These are phyloP conservation scores for Germaria angustata DNA, from an alignment of 2,888 invertebrate genomes.

Conservation along the genomic window DNA sequence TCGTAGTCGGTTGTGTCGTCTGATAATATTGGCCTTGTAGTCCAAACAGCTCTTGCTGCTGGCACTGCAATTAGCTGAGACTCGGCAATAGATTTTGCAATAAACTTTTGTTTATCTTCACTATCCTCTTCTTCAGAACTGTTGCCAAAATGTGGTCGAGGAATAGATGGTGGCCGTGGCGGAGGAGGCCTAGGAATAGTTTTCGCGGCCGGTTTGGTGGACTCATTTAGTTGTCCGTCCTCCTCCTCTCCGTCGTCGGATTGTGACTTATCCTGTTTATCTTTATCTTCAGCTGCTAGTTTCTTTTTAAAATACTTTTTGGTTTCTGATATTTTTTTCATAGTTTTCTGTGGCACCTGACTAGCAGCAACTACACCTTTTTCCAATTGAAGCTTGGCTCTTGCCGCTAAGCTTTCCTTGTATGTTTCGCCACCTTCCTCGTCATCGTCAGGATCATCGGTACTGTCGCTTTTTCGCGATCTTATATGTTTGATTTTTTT, in stretches of 20 bases:
- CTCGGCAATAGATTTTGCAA: constrained; percentile 45
- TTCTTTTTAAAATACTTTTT: constrained; percentile 74
- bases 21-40: constrained; percentile 73
- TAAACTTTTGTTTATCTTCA: constrained; percentile 38
- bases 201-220: neutral
- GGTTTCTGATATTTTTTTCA: constrained; percentile 74
- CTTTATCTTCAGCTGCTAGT: constrained; percentile 64
- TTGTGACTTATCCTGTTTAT: constrained; percentile 24
- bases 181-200: constrained; percentile 21
- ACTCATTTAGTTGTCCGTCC: constrained; percentile 65
- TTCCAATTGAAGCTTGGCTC: constrained; percentile 61
- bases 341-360: constrained; percentile 71
- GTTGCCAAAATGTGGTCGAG: constrained; percentile 33
- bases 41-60: constrained; percentile 71
- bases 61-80: constrained; percentile 50
- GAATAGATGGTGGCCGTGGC: constrained; percentile 15
- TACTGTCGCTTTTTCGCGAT: constrained; percentile 67
- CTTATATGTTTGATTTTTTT: constrained; percentile 71
- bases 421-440: constrained; percentile 60
- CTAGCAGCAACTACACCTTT: constrained; percentile 55
- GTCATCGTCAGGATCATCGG: constrained; percentile 68
- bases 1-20: constrained; percentile 70
- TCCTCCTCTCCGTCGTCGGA: constrained; percentile 68
- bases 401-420: constrained; percentile 43
- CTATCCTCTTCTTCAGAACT: constrained; percentile 64